These are phyloP conservation scores for Nestor notabilis DNA, from an alignment of 2,113 vertebrate species.

Conservation along the genomic window DNA sequence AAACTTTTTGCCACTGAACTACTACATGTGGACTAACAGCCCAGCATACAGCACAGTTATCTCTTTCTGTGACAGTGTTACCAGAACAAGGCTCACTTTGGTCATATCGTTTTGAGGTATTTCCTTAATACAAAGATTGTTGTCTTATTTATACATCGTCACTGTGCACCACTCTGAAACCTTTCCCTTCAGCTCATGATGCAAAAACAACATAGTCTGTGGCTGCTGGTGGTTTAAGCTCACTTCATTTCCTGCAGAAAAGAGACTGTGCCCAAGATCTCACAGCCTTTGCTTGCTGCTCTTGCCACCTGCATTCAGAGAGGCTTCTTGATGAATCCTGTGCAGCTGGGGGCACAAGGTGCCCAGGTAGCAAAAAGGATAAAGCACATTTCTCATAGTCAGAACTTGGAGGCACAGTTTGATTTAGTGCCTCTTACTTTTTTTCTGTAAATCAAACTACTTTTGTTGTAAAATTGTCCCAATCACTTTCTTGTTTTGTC, in stretches of 20 bases:
- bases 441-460: not conserved
- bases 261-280: not conserved
- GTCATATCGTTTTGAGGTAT: not conserved
- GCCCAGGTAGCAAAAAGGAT: not conserved
- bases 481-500: conserved; percentile 20
- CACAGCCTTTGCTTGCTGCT: not conserved
- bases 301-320: not conserved
- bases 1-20: not conserved
- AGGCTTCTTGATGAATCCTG: not conserved
- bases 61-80: not conserved
- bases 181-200: not conserved
- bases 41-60: not conserved
- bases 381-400: not conserved
- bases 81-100: not conserved
- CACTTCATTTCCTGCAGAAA: not conserved
- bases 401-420: not conserved
- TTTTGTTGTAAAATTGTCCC: not conserved
- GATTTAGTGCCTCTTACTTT: not conserved
- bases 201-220: not conserved
- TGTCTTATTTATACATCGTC: not conserved
- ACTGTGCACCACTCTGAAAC: not conserved
- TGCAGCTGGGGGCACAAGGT: not conserved
- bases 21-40: not conserved
- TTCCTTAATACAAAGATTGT: not conserved
- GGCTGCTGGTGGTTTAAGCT: not conserved